Evolutionary conservation across 2,113 vertebrate genomes (phyloP).

Genomic region (Oncorhynchus nerka): DNA sequence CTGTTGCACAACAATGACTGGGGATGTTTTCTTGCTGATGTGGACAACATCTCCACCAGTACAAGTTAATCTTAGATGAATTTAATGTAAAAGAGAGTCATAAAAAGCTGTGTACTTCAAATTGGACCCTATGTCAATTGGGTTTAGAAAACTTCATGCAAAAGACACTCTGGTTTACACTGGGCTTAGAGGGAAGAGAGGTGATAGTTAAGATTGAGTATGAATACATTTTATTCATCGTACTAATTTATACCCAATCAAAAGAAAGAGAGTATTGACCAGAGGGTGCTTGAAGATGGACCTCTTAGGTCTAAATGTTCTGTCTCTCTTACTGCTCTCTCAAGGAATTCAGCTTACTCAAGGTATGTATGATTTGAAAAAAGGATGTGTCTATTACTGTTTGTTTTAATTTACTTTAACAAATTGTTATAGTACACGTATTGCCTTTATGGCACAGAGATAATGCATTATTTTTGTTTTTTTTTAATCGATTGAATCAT

Average conservation of each 20-base stretch:
- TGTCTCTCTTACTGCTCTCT: constrained; percentile 49
- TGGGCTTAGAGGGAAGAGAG: neutral
- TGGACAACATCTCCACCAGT: constrained; percentile 44
- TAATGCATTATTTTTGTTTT: no score
- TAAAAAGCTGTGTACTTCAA: constrained; percentile 52
- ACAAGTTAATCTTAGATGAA: constrained; percentile 73
- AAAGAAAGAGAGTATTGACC: neutral
- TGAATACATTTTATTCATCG: neutral
- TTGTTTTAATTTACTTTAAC: no score
- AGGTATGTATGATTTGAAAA: constrained; percentile 52
- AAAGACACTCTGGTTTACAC: constrained; percentile 8
- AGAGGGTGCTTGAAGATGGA: constrained; percentile 47
- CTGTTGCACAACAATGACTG: constrained; percentile 24
- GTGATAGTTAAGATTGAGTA: constrained; percentile 31
- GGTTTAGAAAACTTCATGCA: constrained; percentile 17
- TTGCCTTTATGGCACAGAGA: no score
- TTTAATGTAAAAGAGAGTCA: constrained; percentile 58
- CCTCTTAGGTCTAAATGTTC: constrained; percentile 42
- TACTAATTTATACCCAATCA: neutral
- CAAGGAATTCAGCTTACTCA: constrained; percentile 43
- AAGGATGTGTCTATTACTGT: neutral
- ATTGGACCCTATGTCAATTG: constrained; percentile 17
- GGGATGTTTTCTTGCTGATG: constrained; percentile 59
- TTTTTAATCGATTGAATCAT: no score
- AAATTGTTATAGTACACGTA: no score